Conservation (phyloP, 2,113 vertebrate species). For the Bungarus multicinctus region DNA sequence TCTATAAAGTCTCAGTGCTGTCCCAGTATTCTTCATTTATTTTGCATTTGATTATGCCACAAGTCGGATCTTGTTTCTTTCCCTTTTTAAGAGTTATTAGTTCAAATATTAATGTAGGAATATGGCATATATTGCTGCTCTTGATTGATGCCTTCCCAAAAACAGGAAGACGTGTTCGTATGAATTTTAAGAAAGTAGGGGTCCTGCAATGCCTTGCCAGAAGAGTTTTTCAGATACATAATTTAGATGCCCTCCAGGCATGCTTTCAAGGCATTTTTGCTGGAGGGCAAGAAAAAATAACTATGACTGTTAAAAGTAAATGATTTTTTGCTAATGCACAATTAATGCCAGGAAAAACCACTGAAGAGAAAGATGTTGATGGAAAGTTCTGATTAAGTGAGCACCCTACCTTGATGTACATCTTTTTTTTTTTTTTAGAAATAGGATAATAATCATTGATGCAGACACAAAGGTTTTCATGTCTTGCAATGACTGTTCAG, state of each 20-base stretch:
- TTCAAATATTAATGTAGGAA: slow-evolving; percentile 99
- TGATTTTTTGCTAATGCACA: slow-evolving; percentile 99
- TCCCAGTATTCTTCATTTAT: slow-evolving; percentile 98
- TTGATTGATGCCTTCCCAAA: slow-evolving; percentile 99
- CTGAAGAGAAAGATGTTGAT: slow-evolving; percentile 83
- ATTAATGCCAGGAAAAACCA: slow-evolving; percentile 95
- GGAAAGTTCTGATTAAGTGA: slow-evolving; percentile 93
- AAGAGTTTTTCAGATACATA: slow-evolving; percentile 99
- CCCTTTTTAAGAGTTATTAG: slow-evolving; percentile 96
- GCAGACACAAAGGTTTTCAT: slow-evolving; percentile 76
- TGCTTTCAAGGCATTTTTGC: slow-evolving; percentile 99
- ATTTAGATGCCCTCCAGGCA: slow-evolving; percentile 99
- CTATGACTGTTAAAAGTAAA: slow-evolving; percentile 99
- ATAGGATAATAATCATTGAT: slow-evolving; percentile 78
- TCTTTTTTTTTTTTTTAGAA: slow-evolving; percentile 60
- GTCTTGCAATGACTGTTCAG: slow-evolving; percentile 77
- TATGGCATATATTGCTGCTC: slow-evolving; percentile 91
- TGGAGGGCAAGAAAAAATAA: slow-evolving; percentile 99
- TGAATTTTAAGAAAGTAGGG: slow-evolving; percentile 96
- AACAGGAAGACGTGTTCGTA: slow-evolving; percentile 94
- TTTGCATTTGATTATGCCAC: slow-evolving; percentile 98
- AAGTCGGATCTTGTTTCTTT: slow-evolving; percentile 94
- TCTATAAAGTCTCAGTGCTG: slow-evolving; percentile 83
- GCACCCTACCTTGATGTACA: slow-evolving; percentile 81
- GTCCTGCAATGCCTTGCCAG: slow-evolving; percentile 93